Percentiles rank a stretch among this genome's conserved stretches.
Evolutionary conservation across 2,888 invertebrate genomes (phyloP).

Genomic region (Cataglyphis cursor): DNA sequence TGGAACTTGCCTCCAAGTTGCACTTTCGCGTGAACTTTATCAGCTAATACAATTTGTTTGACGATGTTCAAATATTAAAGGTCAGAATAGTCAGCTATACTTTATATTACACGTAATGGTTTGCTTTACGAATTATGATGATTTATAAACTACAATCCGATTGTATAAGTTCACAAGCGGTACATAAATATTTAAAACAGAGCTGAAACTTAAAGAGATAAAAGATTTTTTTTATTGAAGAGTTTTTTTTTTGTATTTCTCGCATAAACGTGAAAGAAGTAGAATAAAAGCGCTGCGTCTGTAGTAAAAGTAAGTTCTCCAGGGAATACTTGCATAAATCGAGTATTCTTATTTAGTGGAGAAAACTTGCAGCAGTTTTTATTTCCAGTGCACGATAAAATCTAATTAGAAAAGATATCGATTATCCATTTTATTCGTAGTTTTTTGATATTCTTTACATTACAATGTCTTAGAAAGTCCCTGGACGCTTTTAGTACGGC

Average conservation of each 20-base stretch:
- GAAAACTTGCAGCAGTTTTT: slow-evolving; percentile 66
- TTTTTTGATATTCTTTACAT: slow-evolving; percentile 77
- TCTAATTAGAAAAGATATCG: slow-evolving; percentile 82
- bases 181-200: neutral
- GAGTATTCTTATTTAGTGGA: slow-evolving; percentile 57
- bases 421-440: slow-evolving; percentile 57
- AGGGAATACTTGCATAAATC: slow-evolving; percentile 47
- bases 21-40: slow-evolving; percentile 43
- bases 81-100: neutral
- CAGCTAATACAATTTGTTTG: slow-evolving; percentile 30
- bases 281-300: slow-evolving; percentile 8
- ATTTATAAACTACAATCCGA: neutral
- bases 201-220: neutral
- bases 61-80: slow-evolving; percentile 38
- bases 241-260: slow-evolving; percentile 26
- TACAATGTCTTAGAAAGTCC: slow-evolving; percentile 74
- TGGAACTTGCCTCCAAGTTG: slow-evolving; percentile 38
- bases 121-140: neutral
- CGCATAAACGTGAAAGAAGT: slow-evolving; percentile 23
- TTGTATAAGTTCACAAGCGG: neutral
- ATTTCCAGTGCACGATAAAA: slow-evolving; percentile 71
- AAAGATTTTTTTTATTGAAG: slow-evolving; percentile 26
- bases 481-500: slow-evolving; percentile 57
- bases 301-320: slow-evolving; percentile 26
- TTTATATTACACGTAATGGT: neutral